Evolutionary conservation across 1,140 invertebrate genomes (phyloP), one percentile per base, ranked within the genome.

Genomic region (Pseudomyrmex cubaensis): DNA sequence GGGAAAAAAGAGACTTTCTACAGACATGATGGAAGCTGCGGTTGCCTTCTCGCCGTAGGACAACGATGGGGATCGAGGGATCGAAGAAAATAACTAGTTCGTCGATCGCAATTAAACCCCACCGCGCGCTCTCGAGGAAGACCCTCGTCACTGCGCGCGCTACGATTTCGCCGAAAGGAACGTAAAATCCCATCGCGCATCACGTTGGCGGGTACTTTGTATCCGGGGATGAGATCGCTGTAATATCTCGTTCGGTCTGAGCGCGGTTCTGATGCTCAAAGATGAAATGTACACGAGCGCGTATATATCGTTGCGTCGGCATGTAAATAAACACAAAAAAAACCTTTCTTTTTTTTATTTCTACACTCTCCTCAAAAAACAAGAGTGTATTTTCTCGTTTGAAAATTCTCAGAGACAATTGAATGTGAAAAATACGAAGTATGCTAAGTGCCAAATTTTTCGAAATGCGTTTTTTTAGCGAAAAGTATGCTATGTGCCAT

Each of bases 21-120:
- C 59, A 67, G 76, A 46, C 22, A 80, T 10, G 66, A 12, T 35
- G 48, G 62, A 57, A 48, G 70, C 48, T 25, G 67, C 77, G 72
- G 54, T 44, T 44, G 77, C 57, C 54, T 48, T 48, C 59, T 76
- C 20, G 62, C 66, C 66, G 67, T 72, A 61, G 82, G 63, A 75
- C 52, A 78, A 3, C 20, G 54, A 12, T 56, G 35, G 56, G n/a
- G 77, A 67, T 76, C 72, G 72, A 63, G 72, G 80, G 70, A 75
- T 75, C 80, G 70, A 46, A 84, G 85, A 73, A 86, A 87, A 87
- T 87, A 85, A 78, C 80, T 59, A 70, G 86, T 87, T 87, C 57
- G 67, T 56, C 64, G 85, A 70, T 62, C 35, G 63, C 70, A 84
- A 87, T 84, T 84, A 75, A 84, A 84, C 63, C 82, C 61, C 64